A percentile compares a stretch with the other conserved stretches of the same genome.
phyloP scores from a whole-genome alignment of 2,797 vertebrate genomes.

The Lepilemur ruficaudatus region DNA sequence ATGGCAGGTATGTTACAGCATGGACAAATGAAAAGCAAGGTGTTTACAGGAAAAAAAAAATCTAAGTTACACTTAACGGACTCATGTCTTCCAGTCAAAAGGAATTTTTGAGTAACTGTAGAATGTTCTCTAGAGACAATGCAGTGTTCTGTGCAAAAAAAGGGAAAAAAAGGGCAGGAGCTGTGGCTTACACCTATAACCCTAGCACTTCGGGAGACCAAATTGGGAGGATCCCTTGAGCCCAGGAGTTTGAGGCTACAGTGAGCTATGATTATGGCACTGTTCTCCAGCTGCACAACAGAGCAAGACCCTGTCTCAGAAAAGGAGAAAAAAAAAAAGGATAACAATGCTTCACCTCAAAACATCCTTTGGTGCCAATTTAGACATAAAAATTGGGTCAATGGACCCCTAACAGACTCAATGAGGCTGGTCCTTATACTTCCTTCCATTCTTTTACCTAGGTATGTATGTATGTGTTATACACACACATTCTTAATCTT shows the following conservation, averaged over 20 bases:
- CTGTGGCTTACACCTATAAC: not conserved
- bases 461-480: not conserved
- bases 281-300: not conserved
- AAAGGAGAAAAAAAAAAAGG: not conserved
- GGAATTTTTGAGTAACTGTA: slow-evolving; percentile 12
- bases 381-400: not conserved
- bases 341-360: not conserved
- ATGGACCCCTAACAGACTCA: not conserved
- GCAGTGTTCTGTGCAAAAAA: not conserved
- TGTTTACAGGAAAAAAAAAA: not conserved
- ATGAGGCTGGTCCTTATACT: not conserved
- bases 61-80: slow-evolving; percentile 3
- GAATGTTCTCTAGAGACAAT: slow-evolving; percentile 14
- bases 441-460: not conserved
- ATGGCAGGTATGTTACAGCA: not conserved
- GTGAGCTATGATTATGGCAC: not conserved
- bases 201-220: not conserved
- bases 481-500: not conserved
- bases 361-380: not conserved
- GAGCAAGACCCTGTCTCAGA: not conserved
- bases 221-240: not conserved
- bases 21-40: slow-evolving; percentile 2
- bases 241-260: not conserved
- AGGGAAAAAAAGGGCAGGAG: too few species aligned
- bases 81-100: not conserved